Evolutionary conservation across 1,140 invertebrate genomes (phyloP), one percentile per base, ranked within the genome.

Genomic region (Palaemon carinicauda): DNA sequence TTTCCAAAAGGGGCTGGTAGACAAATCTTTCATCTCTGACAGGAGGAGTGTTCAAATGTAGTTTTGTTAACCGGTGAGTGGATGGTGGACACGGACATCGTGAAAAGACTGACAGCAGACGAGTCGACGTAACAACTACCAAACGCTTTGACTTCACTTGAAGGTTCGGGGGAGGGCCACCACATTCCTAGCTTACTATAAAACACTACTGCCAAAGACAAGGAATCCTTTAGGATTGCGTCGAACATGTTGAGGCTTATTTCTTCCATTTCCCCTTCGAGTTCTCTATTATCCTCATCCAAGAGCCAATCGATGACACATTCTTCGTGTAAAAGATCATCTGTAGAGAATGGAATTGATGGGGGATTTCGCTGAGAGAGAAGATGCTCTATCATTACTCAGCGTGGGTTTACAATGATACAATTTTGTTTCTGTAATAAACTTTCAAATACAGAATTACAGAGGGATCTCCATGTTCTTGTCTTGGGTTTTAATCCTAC

Each of bases 231-330:
- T 85, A 98, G 92, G 27, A 98, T 93, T 90, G 96, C 94, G 88
- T 96, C 95, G 79, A 98, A 91, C 97, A 98, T 98, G 90, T 96
- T 93, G 73, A 94, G 94, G 90, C 98, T 98, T 1, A 98, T 96
- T 56, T 96, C 90, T 89, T 98, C 97, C 89, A 98, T 98, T 93
- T 98, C 96, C 92, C 98, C 97, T 12, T 96, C 96, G 81, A 98
- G 90, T 92, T 98, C 97, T 21, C 97, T 93, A 91, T 98, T 98
- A 85, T 98, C 97, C 91, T 98, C 97, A 91, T 98, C 97, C 82
- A 96, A 96, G 0, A 98, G 91, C 97, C 97, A 98, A 91, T 98
- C 96, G 74, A 21, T n/a, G 65, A 82, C 17, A 4, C 1, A 50
- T 7, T 73, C 69, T 15, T 27, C 41, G 69, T 73, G 65, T 53